Percentiles rank a stretch among this genome's conserved stretches.
Evolutionary conservation across 2,113 vertebrate genomes (phyloP).

Genomic region (Physeter macrocephalus): DNA sequence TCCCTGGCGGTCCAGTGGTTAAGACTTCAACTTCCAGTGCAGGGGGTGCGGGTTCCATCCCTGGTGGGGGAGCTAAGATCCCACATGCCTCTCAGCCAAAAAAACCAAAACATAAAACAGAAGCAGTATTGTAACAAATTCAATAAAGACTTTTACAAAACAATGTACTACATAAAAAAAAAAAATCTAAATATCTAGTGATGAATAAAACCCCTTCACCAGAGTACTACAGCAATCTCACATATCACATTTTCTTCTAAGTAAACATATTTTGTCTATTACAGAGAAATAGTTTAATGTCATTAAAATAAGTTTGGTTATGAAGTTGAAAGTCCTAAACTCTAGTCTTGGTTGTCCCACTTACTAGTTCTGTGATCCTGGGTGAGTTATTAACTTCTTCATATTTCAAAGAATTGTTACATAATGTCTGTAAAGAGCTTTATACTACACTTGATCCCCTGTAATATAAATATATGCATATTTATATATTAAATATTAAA

Average conservation of each 20-base stretch:
- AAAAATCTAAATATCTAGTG: not conserved
- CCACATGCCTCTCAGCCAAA: too few species aligned
- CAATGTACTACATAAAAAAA: too few species aligned
- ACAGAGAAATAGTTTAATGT: not conserved
- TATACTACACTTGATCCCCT: not conserved
- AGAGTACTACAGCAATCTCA: not conserved
- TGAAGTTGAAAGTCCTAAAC: not conserved
- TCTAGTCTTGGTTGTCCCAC: not conserved
- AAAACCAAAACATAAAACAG: too few species aligned
- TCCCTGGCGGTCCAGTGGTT: too few species aligned
- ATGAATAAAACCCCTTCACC: not conserved
- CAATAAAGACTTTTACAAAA: too few species aligned
- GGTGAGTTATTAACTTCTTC: not conserved
- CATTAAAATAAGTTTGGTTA: not conserved
- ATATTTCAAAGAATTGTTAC: not conserved
- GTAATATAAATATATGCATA: not conserved
- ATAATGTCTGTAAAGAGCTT: not conserved
- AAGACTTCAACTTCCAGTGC: too few species aligned
- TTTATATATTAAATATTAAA: not conserved
- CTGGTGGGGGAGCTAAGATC: too few species aligned
- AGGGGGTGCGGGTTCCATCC: too few species aligned
- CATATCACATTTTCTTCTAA: not conserved
- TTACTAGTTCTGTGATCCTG: not conserved
- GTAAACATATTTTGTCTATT: not conserved
- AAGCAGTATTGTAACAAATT: too few species aligned